Base-by-base conservation (phyloP, 2,797 vertebrate genomes). In the Euthynnus affinis region DNA sequence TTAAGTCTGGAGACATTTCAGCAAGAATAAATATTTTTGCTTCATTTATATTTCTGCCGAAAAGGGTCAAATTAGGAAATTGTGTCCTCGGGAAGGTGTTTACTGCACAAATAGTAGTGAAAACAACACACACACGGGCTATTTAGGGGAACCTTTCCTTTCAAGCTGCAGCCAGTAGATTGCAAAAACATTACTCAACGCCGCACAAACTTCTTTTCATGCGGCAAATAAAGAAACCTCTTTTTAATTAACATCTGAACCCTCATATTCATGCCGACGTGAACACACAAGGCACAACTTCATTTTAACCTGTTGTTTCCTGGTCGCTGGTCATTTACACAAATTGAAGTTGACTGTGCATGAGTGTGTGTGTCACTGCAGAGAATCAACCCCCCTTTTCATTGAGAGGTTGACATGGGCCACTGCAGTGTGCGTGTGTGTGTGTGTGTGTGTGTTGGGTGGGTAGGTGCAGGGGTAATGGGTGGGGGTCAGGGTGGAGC, bases 401-500 rank as follows among this genome's bases (percentile, higher is more conserved):
- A 67, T 61, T 9, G 60, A 49, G 37, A 27, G 75, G 8, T 49
- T 32, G 52, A 55, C 46, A 40, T 13, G 23, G 66, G 46, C 44
- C 57, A 44, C 68, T 67, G 68, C 40, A 42, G 40, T 42, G 40
- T 40, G 37, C n/a, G n/a, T n/a, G n/a, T n/a, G n/a, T n/a, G n/a
- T n/a, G n/a, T n/a, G n/a, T n/a, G n/a, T 42, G 56, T 55, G 55
- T 56, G 40, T 62, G 18, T 2, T 52, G 60, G 48, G 17, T 83
- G 72, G 63, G 64, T 75, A 81, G 49, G 71, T 71, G 73, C 12
- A 49, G 55, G 71, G 61, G 74, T 59, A 52, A 37, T 29, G 87
- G 83, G 81, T 86, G 87, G 87, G 83, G 86, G 80, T 83, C 83
- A 77, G 87, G 90, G 91, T 92, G 91, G 92, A 93, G 92, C 83